phyloP scores from a whole-genome alignment of 2,113 vertebrate genomes.

The Mobula hypostoma region DNA sequence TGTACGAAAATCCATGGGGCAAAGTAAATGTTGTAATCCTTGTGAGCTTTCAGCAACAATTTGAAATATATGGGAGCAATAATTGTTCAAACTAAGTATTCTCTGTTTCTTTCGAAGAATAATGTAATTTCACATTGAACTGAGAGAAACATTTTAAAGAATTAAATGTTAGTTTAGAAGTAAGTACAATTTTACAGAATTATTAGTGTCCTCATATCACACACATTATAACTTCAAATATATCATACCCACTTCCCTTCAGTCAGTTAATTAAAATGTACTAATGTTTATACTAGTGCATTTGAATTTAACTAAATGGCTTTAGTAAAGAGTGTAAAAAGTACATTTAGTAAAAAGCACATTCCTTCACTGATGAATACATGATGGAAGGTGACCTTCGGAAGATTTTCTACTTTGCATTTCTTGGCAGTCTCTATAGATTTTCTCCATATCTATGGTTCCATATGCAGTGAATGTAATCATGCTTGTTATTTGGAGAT shows the following conservation, averaged over 20 bases:
- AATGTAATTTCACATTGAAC: neutral
- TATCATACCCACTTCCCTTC: neutral
- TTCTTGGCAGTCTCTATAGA: neutral
- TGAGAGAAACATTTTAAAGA: neutral
- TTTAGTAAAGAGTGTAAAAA: neutral
- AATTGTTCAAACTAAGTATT: neutral
- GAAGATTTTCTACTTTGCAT: neutral
- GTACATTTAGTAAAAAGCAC: neutral
- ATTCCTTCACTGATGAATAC: neutral
- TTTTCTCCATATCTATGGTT: neutral
- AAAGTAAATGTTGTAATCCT: neutral
- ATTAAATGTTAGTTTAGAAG: neutral
- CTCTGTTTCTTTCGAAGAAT: neutral
- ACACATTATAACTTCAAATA: neutral
- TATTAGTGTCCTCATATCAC: neutral
- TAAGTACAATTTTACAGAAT: constrained; percentile 12
- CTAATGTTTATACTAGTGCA: neutral
- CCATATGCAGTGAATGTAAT: neutral
- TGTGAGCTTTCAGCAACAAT: neutral
- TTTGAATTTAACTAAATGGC: neutral
- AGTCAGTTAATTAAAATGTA: neutral
- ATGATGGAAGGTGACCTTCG: neutral
- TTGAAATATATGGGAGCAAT: neutral
- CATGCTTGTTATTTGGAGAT: neutral
- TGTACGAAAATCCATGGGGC: neutral